Base-by-base conservation (phyloP, 2,888 invertebrate genomes). In the Theretra japonica region DNA sequence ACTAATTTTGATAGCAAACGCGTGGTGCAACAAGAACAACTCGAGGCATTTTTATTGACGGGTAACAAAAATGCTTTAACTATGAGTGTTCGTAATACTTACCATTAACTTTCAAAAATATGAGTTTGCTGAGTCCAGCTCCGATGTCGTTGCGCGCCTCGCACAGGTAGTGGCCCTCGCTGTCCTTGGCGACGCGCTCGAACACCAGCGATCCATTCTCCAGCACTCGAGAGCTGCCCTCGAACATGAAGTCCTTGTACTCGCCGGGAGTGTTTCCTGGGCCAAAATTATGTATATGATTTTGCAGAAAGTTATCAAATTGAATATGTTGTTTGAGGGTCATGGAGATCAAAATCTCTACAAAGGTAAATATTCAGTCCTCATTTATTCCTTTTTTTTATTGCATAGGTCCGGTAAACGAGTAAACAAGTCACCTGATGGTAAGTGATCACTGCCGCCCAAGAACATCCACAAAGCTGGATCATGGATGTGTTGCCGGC, bases 91-190 rank as follows among this genome's bases (percentile, higher is more conserved):
- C 28, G 28, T 28, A 28, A 11, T 17, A 92, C 96, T 95, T 94
- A 98, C 98, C 98, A 88, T 98, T 98, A 71, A 98, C 98, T 95
- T 97, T 98, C 72, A 98, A 93, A 88, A 97, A 97, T 80, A 98
- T 97, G 71, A 98, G 97, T 93, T 98, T 98, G 95, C 98, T 98
- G 73, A 98, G 96, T 17, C 98, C 98, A 21, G 97, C 96, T 0
- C 98, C 98, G 76, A 99, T 98, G 79, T 97, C 97, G 87, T 99
- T 99, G 83, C 97, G 96, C n/a, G 98, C 98, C 86, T 98, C 98
- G 90, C 99, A 99, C 70, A 98, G 95, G 89, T 98, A 98, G 89
- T 97, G 97, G 0, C 98, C 98, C 90, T 98, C 98, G 86, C 97
- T 97, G 83, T 97, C 97, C 90, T 98, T 98, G 80, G 96, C 97